phyloP scores from a whole-genome alignment of 2,888 invertebrate species.

The Tetragnatha montana region DNA sequence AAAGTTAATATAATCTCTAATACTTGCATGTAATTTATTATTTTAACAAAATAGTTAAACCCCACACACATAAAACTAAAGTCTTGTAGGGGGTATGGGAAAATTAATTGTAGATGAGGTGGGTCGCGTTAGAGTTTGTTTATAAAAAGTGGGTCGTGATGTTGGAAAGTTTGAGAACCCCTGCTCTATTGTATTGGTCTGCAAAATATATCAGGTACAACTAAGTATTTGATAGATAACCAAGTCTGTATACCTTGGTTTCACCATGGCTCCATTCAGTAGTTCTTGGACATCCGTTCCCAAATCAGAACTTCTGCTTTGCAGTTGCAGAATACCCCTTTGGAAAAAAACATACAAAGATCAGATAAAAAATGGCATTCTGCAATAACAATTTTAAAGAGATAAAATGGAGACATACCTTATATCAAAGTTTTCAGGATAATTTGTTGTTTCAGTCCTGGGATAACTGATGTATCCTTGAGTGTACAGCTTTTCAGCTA shows the following conservation, averaged over 20 bases:
- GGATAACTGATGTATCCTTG: conserved; percentile 99
- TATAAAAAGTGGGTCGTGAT: too few relatives aligned
- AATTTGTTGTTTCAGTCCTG: conserved; percentile 97
- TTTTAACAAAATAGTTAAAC: too few relatives aligned
- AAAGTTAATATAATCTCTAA: too few relatives aligned
- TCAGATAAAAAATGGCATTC: not conserved
- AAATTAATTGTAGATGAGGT: too few relatives aligned
- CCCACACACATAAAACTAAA: too few relatives aligned
- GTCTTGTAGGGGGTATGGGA: too few relatives aligned
- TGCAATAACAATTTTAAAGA: not conserved
- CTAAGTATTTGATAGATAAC: not conserved
- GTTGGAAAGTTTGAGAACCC: too few relatives aligned
- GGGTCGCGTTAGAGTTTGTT: too few relatives aligned
- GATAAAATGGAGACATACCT: conserved; percentile 79
- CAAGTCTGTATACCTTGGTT: conserved; percentile 78
- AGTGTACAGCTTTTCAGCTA: conserved; percentile 94
- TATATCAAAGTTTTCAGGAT: conserved; percentile 95
- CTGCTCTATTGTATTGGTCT: too few relatives aligned
- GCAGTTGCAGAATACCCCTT: conserved; percentile 79
- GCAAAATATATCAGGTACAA: not conserved
- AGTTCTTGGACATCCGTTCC: conserved; percentile 85
- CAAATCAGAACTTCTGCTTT: conserved; percentile 85
- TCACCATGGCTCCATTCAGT: conserved; percentile 83
- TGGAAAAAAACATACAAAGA: conserved; percentile 25
- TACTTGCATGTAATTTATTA: too few relatives aligned